These are phyloP conservation scores for Tenthredo notha DNA, from an alignment of 2,888 invertebrate species.

Conservation along the genomic window DNA sequence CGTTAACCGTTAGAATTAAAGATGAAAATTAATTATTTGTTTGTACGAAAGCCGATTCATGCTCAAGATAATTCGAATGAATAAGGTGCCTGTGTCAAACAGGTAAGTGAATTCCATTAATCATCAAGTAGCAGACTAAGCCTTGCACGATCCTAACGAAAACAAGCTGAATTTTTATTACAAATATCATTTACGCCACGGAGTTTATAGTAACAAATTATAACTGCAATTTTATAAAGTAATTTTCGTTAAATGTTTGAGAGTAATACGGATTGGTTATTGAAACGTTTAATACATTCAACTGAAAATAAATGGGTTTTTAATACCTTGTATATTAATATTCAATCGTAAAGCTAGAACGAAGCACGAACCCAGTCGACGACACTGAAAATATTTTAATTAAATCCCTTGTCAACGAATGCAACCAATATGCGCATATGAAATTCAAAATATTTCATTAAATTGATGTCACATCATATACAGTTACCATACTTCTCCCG, in stretches of 20 bases:
- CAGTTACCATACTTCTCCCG: too few species aligned
- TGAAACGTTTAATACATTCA: constrained; percentile 4
- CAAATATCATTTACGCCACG: background rate
- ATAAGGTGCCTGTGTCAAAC: background rate
- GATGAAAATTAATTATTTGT: constrained; percentile 28
- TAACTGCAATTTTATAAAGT: background rate
- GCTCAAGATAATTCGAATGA: constrained; percentile 6
- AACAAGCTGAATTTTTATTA: constrained; percentile 12
- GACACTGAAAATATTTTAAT: constrained; percentile 28
- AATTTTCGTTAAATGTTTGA: background rate
- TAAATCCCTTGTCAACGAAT: constrained; percentile 15
- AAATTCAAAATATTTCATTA: constrained; percentile 30
- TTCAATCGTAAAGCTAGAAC: background rate
- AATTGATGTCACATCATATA: constrained; percentile 22
- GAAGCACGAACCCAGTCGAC: background rate
- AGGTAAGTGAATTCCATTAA: constrained; percentile 34
- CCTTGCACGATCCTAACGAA: background rate
- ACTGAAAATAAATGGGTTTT: background rate
- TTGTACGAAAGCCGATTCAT: background rate
- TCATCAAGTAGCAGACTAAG: background rate
- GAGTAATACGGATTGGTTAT: background rate
- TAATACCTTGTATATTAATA: background rate
- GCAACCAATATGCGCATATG: background rate
- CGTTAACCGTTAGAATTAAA: background rate
- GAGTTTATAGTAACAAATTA: constrained; percentile 6